phyloP scores from a whole-genome alignment of 2,113 vertebrate genomes.

The Rallus limicola region DNA sequence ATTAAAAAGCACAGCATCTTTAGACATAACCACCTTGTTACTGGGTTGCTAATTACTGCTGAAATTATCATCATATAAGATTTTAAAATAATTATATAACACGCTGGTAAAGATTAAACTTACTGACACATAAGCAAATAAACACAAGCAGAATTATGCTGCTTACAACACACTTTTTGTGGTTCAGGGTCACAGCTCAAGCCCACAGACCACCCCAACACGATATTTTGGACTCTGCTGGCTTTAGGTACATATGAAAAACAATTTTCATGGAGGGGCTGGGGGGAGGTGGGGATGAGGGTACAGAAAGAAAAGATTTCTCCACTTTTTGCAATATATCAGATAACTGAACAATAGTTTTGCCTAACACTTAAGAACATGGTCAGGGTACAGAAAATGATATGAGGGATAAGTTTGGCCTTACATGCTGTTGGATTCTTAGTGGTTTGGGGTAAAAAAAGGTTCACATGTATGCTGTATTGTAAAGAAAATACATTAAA shows the following conservation, averaged over 20 bases:
- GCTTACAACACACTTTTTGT: not conserved
- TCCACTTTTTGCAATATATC: not conserved
- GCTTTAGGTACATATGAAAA: not conserved
- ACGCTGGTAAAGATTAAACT: not conserved
- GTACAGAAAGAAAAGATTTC: not conserved
- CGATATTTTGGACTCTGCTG: not conserved
- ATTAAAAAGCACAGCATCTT: not conserved
- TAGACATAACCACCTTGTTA: not conserved
- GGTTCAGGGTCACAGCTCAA: not conserved
- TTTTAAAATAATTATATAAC: not conserved
- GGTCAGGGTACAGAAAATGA: not conserved
- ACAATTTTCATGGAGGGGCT: not conserved
- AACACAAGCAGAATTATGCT: not conserved
- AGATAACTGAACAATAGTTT: not conserved
- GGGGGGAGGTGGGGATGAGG: accelerated
- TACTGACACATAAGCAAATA: not conserved
- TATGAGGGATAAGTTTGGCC: accelerated
- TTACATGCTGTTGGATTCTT: not conserved
- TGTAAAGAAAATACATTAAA: not conserved
- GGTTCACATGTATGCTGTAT: not conserved
- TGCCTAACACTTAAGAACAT: not conserved
- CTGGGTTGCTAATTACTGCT: not conserved
- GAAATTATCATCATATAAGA: not conserved
- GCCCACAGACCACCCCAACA: not conserved
- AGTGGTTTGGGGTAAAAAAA: not conserved